Percentiles rank a stretch among this genome's conserved stretches.
These are phyloP conservation scores for Catocala sponsa DNA, from an alignment of 2,888 invertebrate species.

Conservation along the genomic window DNA sequence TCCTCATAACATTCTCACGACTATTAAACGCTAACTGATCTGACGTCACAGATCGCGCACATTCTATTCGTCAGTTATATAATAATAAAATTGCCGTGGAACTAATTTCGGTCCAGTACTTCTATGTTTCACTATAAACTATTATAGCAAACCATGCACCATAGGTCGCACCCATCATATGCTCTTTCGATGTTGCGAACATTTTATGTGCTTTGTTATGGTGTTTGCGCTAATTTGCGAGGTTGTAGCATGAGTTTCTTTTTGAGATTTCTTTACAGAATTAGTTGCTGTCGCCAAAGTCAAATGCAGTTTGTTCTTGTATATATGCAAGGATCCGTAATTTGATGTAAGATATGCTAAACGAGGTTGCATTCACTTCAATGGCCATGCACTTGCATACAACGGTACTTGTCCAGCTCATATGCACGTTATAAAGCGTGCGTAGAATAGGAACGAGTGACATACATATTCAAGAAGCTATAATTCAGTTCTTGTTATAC, in stretches of 20 bases:
- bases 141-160: slow-evolving; percentile 50
- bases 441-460: slow-evolving; percentile 63
- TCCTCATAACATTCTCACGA: slow-evolving; percentile 36
- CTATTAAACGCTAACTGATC: slow-evolving; percentile 35
- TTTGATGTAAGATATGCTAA: slow-evolving; percentile 73
- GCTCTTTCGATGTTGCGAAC: slow-evolving; percentile 53
- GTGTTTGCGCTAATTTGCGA: slow-evolving; percentile 58
- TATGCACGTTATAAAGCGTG: slow-evolving; percentile 69
- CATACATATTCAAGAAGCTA: slow-evolving; percentile 70
- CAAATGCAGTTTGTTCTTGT: slow-evolving; percentile 84
- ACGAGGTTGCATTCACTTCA: slow-evolving; percentile 71
- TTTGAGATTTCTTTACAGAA: slow-evolving; percentile 51
- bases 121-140: slow-evolving; percentile 48
- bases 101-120: slow-evolving; percentile 38
- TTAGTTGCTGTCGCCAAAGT: slow-evolving; percentile 63
- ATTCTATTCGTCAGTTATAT: slow-evolving; percentile 26
- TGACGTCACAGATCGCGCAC: slow-evolving; percentile 25
- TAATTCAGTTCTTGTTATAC: slow-evolving; percentile 58
- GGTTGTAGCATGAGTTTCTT: slow-evolving; percentile 65
- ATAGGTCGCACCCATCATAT: slow-evolving; percentile 59
- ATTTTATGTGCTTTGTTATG: slow-evolving; percentile 56
- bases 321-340: slow-evolving; percentile 70
- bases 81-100: slow-evolving; percentile 39
- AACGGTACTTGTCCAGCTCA: slow-evolving; percentile 75
- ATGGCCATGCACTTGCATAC: slow-evolving; percentile 79